Base-by-base conservation (phyloP, 2,888 invertebrate species). In the Cheilosia grossa region DNA sequence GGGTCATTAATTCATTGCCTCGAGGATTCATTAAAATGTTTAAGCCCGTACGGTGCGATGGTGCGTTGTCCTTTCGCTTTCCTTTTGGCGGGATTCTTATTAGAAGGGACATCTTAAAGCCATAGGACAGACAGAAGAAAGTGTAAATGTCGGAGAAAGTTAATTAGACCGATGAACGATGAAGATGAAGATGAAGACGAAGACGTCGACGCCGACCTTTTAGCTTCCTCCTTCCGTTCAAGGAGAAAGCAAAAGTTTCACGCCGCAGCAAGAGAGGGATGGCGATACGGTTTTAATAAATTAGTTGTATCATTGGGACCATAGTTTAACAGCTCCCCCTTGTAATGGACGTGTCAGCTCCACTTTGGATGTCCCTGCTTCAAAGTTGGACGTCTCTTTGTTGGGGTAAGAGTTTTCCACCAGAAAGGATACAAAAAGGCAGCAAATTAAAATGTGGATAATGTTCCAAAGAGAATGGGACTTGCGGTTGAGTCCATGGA, bases 1-100 rank as follows among this genome's bases (percentile, higher is more conserved):
- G 79, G 17, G 64, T 77, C 81, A 85, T 85, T 85, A 85, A 85
- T 85, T 85, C 85, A 85, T 85, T 85, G 85, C 85, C 75, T 47
- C 58, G 49, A 72, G 85, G 72, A 81, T 77, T 85, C 81, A 85
- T 85, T 85, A 85, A 81, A 77, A 85, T 85, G 63, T 67, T 81
- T 81, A 77, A 85, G 66, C 66, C 42, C 10, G 19, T 13, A 9
- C 24, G 21, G 37, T 2, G 37, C 17, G 10, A 21, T 10, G 9
- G 2, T 10, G n/a, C 15, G 72, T 37, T 73, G 63, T 67, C 75
- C 85, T 72, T 80, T 66, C 51, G 42, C 72, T 80, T 75, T 70
- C 27, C n/a, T 58, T 42, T 33, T 53, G 47, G 64, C 64, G 66
- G 59, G 53, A 9, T 47, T 56, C 54, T 53, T 64, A 64, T 79